Conservation (phyloP, 2,113 vertebrate species). For the Triplophysa siluroides region DNA sequence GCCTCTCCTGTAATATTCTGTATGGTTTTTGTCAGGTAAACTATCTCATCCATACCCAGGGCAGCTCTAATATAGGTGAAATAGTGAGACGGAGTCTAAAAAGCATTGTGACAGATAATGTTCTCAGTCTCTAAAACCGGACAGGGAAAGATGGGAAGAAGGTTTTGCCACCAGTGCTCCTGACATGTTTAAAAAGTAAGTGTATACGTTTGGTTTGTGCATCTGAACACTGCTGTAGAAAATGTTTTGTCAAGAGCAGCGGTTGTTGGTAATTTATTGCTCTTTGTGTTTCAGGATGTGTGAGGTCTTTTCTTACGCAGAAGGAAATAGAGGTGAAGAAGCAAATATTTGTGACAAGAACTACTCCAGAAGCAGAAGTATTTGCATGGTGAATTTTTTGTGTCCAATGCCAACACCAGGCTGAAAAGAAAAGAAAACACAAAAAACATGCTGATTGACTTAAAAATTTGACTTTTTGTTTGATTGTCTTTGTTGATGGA, state of each 20-base stretch:
- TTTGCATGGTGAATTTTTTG: not conserved
- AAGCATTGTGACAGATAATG: not conserved
- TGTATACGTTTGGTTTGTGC: not conserved
- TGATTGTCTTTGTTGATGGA: not conserved
- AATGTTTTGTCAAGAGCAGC: not conserved
- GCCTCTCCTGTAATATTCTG: constrained; percentile 2
- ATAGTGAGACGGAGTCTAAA: not conserved
- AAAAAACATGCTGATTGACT: not conserved
- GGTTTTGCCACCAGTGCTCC: not conserved
- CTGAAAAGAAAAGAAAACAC: constrained; percentile 7
- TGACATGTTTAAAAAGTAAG: not conserved
- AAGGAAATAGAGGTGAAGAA: not conserved
- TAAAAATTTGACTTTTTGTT: not conserved
- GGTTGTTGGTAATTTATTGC: not conserved
- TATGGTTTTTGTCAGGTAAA: not conserved
- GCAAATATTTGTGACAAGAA: not conserved
- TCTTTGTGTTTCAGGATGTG: not conserved
- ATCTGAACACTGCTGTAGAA: not conserved
- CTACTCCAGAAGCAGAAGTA: not conserved
- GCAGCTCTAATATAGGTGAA: not conserved
- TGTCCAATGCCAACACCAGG: not conserved
- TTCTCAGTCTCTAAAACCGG: not conserved
- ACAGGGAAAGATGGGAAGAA: not conserved
- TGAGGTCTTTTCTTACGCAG: not conserved
- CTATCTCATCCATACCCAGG: not conserved